Conservation (phyloP, 2,797 vertebrate genomes). For the Bradypodion ventrale region DNA sequence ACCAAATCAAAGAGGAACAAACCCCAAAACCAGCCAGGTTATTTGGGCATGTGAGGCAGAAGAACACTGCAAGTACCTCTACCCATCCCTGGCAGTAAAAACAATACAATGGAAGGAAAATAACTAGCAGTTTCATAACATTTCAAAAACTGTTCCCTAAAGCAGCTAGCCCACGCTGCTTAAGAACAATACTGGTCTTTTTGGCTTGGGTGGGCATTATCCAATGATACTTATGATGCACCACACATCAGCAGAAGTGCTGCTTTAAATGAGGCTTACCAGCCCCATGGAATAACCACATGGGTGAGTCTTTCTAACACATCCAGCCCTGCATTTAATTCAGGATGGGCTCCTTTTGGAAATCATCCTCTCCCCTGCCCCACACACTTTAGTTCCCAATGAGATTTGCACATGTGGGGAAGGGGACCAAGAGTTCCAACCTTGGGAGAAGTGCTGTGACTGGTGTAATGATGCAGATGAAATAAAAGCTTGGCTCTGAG, state of each 20-base stretch:
- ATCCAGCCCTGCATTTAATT: background rate
- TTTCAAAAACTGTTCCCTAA: background rate
- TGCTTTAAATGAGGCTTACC: background rate
- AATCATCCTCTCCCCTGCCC: background rate
- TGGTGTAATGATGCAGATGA: conserved; percentile 86
- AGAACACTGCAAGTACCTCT: background rate
- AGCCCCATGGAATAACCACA: background rate
- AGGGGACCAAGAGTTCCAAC: conserved; percentile 67
- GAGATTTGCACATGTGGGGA: background rate
- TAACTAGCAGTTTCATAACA: background rate
- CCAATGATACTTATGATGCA: too few species aligned
- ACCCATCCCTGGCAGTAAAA: background rate
- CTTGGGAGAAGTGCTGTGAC: conserved; percentile 88
- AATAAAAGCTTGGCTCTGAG: conserved; percentile 87
- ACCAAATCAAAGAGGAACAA: background rate
- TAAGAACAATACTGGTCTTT: background rate
- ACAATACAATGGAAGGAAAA: background rate
- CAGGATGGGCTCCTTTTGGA: background rate
- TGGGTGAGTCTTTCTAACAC: background rate
- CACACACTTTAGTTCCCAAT: background rate
- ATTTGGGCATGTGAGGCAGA: background rate
- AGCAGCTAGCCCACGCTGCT: background rate
- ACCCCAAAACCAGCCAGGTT: background rate
- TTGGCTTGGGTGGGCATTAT: background rate
- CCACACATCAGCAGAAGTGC: background rate